phyloP scores from a whole-genome alignment of 37 sponge, comb jelly and placozoan species.

The Oscarella lobularis region DNA sequence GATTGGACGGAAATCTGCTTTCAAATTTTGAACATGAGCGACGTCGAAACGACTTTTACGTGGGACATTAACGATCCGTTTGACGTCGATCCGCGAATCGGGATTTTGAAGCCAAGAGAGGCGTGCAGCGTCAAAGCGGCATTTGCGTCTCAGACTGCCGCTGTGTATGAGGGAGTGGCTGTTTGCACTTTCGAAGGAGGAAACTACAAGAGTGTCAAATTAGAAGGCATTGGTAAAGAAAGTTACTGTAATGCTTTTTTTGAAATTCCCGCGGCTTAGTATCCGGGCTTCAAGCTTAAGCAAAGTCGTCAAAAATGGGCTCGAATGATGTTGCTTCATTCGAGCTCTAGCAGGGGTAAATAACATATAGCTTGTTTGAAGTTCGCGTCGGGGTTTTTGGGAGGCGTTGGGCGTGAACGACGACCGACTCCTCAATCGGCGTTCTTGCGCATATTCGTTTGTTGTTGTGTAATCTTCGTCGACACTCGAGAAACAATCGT shows the following conservation, averaged over 20 bases:
- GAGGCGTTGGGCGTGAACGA: too few relatives aligned
- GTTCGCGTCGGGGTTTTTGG: too few relatives aligned
- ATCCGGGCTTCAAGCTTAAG: too few relatives aligned
- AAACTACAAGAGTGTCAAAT: neutral
- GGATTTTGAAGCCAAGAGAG: neutral
- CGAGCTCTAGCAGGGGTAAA: too few relatives aligned
- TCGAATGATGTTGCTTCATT: too few relatives aligned
- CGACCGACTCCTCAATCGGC: too few relatives aligned
- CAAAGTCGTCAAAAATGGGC: too few relatives aligned
- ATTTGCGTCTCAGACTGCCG: neutral
- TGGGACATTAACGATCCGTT: neutral
- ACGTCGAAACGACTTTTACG: neutral
- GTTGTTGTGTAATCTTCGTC: too few relatives aligned
- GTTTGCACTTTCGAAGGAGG: neutral
- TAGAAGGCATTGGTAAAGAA: constrained; percentile 16
- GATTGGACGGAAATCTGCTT: constrained; percentile 8
- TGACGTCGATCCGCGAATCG: neutral
- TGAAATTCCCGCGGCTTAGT: too few relatives aligned
- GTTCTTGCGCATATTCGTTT: too few relatives aligned
- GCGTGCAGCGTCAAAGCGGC: neutral
- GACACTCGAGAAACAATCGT: neutral
- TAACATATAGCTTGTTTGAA: too few relatives aligned
- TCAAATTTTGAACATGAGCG: constrained; percentile 12
- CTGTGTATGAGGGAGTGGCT: neutral
- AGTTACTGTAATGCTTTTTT: too few relatives aligned